These are phyloP conservation scores for Troides aeacus DNA, from an alignment of 2,888 invertebrate species.

Conservation along the genomic window DNA sequence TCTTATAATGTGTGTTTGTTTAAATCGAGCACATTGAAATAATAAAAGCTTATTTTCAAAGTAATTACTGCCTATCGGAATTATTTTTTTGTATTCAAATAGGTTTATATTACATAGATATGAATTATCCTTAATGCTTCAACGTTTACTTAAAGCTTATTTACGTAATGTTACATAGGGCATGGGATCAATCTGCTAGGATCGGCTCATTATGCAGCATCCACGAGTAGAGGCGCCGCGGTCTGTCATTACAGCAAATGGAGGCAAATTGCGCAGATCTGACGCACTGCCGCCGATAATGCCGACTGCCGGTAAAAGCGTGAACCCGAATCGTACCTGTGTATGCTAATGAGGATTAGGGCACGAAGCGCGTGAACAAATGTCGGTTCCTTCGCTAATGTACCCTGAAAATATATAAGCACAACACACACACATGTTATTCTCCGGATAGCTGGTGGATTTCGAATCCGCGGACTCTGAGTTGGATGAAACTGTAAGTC, in stretches of 20 bases:
- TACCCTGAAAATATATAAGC: conserved; percentile 15
- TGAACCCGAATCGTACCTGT: conserved; percentile 56
- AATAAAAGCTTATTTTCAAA: neutral
- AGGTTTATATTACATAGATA: neutral
- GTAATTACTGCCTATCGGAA: neutral
- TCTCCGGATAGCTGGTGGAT: neutral
- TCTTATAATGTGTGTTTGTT: no score
- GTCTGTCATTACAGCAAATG: conserved; percentile 77
- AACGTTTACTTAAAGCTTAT: conserved; percentile 26
- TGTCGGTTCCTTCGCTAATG: conserved; percentile 20
- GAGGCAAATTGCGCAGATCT: conserved; percentile 77
- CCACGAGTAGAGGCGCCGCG: conserved; percentile 54
- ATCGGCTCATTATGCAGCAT: conserved; percentile 76
- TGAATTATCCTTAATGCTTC: neutral
- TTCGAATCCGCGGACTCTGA: neutral
- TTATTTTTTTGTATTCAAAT: neutral
- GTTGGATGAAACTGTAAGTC: no score
- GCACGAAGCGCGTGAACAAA: conserved; percentile 30
- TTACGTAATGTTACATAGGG: conserved; percentile 32
- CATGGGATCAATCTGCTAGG: conserved; percentile 61
- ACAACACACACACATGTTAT: neutral
- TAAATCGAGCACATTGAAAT: no score
- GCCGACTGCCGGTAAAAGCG: conserved; percentile 63
- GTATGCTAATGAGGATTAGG: conserved; percentile 58
- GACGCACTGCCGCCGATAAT: conserved; percentile 65